phyloP scores from a whole-genome alignment of 1,140 invertebrate species.

The Gryon sp. region DNA sequence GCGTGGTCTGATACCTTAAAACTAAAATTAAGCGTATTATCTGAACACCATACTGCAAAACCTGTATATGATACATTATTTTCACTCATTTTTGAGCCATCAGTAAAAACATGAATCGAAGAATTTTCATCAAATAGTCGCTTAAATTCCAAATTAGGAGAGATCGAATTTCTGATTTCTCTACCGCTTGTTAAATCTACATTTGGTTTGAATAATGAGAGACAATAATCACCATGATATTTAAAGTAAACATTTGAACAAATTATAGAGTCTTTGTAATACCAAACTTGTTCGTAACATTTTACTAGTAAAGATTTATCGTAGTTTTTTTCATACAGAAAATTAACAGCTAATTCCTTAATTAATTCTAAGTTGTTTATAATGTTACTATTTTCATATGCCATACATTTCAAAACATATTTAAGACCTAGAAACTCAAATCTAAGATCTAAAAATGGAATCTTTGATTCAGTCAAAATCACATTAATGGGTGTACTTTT shows the following conservation, averaged over 20 bases:
- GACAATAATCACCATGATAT: neutral
- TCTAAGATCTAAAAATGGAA: slow-evolving; percentile 4
- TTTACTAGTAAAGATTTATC: neutral
- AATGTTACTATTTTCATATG: too few relatives aligned
- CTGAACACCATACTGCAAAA: slow-evolving; percentile 2
- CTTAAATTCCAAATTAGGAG: neutral
- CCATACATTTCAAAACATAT: too few relatives aligned
- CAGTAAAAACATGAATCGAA: slow-evolving; percentile 1
- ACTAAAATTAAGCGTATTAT: neutral
- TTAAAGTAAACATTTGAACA: neutral
- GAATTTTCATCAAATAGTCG: neutral
- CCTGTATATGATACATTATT: neutral
- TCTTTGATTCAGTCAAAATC: slow-evolving; percentile 11
- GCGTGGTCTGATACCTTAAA: slow-evolving; percentile 2
- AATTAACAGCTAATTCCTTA: too few relatives aligned
- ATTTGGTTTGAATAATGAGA: neutral
- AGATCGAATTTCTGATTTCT: neutral
- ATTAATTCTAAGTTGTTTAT: too few relatives aligned
- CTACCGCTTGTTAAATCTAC: neutral
- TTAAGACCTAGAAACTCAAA: slow-evolving; percentile 7
- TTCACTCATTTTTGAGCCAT: slow-evolving; percentile 5
- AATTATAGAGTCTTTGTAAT: neutral
- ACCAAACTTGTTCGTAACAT: neutral
- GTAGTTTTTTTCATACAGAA: neutral
- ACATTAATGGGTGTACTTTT: slow-evolving; percentile 3